A percentile compares a stretch with the other conserved stretches of the same genome.
phyloP scores from a whole-genome alignment of 2,888 invertebrate species.

The Mesorhabditis spiculigera region DNA sequence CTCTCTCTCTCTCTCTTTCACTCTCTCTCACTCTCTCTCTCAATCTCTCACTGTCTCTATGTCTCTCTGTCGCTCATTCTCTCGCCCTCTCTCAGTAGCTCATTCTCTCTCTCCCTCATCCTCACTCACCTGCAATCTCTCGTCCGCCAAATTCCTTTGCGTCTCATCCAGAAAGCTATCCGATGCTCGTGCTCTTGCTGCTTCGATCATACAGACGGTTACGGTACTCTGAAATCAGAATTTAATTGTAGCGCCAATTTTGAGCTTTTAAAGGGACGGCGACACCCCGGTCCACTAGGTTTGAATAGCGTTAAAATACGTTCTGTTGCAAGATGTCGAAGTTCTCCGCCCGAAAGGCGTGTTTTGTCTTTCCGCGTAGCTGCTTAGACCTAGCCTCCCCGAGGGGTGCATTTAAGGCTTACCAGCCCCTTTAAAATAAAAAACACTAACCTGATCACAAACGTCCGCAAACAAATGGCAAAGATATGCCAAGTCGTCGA shows the following conservation, averaged over 20 bases:
- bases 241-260: no score
- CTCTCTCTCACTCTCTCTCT: no score
- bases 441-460: conserved; percentile 37
- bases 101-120: no score
- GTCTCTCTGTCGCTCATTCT: no score
- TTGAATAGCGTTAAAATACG: no score
- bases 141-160: conserved; percentile 17
- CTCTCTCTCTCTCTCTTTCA: no score
- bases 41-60: no score
- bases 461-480: conserved; percentile 50
- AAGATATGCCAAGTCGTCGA: conserved; percentile 47
- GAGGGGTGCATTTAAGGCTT: no score
- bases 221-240: no score
- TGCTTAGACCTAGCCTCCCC: neutral
- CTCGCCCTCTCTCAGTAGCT: no score
- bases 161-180: conserved; percentile 23
- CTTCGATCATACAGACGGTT: conserved; percentile 51
- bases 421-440: neutral
- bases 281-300: neutral
- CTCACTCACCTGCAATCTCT: neutral
- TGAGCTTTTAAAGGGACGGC: neutral
- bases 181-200: conserved; percentile 41
- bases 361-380: no score
- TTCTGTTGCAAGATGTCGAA: neutral
- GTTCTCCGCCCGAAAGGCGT: neutral